phyloP scores from a whole-genome alignment of 2,888 invertebrate species.

The Acheta domesticus region DNA sequence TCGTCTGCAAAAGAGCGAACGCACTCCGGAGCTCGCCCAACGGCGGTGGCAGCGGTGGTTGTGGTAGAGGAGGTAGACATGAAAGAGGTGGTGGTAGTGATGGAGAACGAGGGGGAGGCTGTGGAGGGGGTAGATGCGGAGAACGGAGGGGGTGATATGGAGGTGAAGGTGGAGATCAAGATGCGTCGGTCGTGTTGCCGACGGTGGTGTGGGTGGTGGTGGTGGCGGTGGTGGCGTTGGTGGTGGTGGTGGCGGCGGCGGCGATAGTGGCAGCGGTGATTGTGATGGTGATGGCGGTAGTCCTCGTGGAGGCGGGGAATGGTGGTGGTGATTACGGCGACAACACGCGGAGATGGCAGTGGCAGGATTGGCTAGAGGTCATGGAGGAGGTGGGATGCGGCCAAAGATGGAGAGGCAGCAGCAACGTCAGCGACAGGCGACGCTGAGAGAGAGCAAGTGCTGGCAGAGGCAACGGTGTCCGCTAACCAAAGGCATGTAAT shows the following conservation, averaged over 20 bases:
- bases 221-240: slow-evolving; percentile 36
- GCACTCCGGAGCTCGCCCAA: background rate
- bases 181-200: background rate
- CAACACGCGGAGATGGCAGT: slow-evolving; percentile 55
- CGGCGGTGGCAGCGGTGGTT: slow-evolving; percentile 30
- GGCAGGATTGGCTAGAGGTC: slow-evolving; percentile 52
- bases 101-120: background rate
- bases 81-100: slow-evolving; percentile 34
- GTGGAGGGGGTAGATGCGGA: slow-evolving; percentile 30
- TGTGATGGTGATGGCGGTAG: slow-evolving; percentile 52
- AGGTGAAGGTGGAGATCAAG: slow-evolving; percentile 40
- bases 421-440: slow-evolving; percentile 60
- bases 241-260: no score
- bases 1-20: background rate
- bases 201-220: no score
- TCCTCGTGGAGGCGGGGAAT: slow-evolving; percentile 34
- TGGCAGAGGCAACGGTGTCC: slow-evolving; percentile 9
- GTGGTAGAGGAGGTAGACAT: slow-evolving; percentile 45
- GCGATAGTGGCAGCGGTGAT: slow-evolving; percentile 46
- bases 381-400: slow-evolving; percentile 57
- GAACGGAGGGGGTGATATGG: slow-evolving; percentile 45
- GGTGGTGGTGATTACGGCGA: no score
- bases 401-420: slow-evolving; percentile 58
- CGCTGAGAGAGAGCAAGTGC: slow-evolving; percentile 39
- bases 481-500: no score